Percentiles rank a stretch among this genome's conserved stretches.
phyloP scores from a whole-genome alignment of 2,113 vertebrate species.

The Pseudorhombus dupliciocellatus region DNA sequence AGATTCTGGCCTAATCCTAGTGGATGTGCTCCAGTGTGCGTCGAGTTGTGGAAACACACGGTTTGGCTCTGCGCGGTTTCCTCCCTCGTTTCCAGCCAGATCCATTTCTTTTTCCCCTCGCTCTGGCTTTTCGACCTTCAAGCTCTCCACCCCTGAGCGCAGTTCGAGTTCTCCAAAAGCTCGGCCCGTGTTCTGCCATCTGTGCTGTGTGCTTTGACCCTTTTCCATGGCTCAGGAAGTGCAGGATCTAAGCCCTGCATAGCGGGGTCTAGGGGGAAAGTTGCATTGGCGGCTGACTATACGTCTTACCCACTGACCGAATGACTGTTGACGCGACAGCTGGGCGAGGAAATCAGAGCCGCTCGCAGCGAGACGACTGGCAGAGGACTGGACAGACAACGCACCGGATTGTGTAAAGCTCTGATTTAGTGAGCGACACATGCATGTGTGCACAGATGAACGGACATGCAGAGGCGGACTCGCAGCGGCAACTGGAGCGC shows the following conservation, averaged over 20 bases:
- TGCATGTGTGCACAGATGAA: slow-evolving; percentile 50
- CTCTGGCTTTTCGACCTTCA: slow-evolving; percentile 68
- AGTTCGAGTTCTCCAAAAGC: slow-evolving; percentile 65
- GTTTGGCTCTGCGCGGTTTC: slow-evolving; percentile 57
- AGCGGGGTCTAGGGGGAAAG: slow-evolving; percentile 35
- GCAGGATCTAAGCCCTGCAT: slow-evolving; percentile 38
- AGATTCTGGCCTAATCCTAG: slow-evolving; percentile 45
- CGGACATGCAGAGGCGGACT: slow-evolving; percentile 18
- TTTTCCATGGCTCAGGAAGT: slow-evolving; percentile 67
- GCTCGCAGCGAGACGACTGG: slow-evolving; percentile 13
- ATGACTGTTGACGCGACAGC: slow-evolving; percentile 64
- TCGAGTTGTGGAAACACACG: slow-evolving; percentile 65
- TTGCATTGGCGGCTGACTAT: slow-evolving; percentile 24
- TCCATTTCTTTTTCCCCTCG: slow-evolving; percentile 72
- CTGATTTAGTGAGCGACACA: slow-evolving; percentile 49
- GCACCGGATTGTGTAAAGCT: slow-evolving; percentile 37
- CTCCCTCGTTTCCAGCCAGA: slow-evolving; percentile 67
- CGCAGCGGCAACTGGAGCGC: slow-evolving; percentile 61
- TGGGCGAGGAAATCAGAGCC: slow-evolving; percentile 53
- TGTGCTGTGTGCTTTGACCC: slow-evolving; percentile 74
- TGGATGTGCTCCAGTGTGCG: slow-evolving; percentile 52
- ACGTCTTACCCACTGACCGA: slow-evolving; percentile 29
- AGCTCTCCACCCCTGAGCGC: slow-evolving; percentile 51
- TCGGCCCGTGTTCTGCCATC: slow-evolving; percentile 62
- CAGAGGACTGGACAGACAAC: slow-evolving; percentile 38